These are phyloP conservation scores for Herpetotheres cachinnans DNA, from an alignment of 2,113 vertebrate genomes.

Conservation along the genomic window DNA sequence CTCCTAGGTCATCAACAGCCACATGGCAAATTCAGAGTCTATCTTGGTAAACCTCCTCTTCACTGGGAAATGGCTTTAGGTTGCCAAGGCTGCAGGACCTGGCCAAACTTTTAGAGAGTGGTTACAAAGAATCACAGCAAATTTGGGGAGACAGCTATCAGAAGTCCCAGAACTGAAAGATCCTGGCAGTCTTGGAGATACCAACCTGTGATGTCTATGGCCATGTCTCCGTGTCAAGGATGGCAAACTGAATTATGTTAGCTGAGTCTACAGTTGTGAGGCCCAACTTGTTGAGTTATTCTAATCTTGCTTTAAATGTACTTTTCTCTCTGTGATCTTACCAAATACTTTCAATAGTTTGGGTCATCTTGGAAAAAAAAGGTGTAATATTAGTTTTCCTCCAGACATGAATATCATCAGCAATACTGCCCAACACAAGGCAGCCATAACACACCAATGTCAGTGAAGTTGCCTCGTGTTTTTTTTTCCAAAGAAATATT, in stretches of 20 bases:
- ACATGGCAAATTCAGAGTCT: background rate
- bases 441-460: background rate
- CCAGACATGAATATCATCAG: background rate
- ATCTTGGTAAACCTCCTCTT: background rate
- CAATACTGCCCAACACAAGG: background rate
- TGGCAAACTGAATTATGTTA: background rate
- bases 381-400: background rate
- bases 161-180: background rate
- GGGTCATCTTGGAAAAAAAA: background rate
- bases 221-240: background rate
- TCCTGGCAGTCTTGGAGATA: background rate
- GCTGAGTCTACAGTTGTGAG: fast-evolving
- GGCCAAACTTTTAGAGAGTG: background rate
- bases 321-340: background rate
- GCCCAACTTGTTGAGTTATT: background rate
- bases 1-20: background rate
- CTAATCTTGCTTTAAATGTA: background rate
- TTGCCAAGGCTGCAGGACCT: background rate
- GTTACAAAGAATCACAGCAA: background rate
- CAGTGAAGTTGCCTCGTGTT: background rate
- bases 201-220: background rate
- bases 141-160: background rate
- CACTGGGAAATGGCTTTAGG: background rate
- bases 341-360: background rate
- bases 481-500: background rate